Evolutionary conservation across 2,888 invertebrate genomes (phyloP).

Genomic region (Drosophila koepferae): DNA sequence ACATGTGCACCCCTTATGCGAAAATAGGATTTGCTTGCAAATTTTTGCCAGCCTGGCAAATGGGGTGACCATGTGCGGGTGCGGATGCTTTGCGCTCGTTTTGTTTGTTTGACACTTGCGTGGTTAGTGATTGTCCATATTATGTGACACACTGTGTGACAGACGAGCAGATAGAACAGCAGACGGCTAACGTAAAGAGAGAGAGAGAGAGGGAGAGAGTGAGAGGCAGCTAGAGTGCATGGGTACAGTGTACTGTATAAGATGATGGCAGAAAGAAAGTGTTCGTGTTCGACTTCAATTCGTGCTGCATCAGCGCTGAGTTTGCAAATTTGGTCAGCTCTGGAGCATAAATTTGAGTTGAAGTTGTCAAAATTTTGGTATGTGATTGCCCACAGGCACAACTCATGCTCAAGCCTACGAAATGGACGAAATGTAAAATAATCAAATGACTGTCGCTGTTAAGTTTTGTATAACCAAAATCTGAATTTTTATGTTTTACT

Average conservation of each 20-base stretch:
- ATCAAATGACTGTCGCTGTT: no score
- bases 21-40: slow-evolving; percentile 76
- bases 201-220: not conserved
- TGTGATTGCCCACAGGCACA: slow-evolving; percentile 34
- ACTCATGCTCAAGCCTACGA: not conserved
- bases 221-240: not conserved
- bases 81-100: slow-evolving; percentile 51
- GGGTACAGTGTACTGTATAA: not conserved
- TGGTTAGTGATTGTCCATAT: slow-evolving; percentile 75
- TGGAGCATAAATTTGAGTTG: slow-evolving; percentile 43
- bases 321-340: slow-evolving; percentile 46
- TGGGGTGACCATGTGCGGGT: slow-evolving; percentile 16
- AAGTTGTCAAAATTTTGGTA: slow-evolving; percentile 48
- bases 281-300: slow-evolving; percentile 34
- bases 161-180: slow-evolving; percentile 40
- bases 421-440: no score
- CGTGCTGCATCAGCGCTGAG: slow-evolving; percentile 56
- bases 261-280: slow-evolving; percentile 7
- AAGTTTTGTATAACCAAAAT: no score
- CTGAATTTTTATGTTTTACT: not conserved
- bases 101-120: slow-evolving; percentile 75
- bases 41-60: slow-evolving; percentile 44
- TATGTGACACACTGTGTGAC: slow-evolving; percentile 65
- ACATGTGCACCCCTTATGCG: slow-evolving; percentile 42
- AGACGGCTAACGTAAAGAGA: not conserved